phyloP scores from a whole-genome alignment of 2,113 vertebrate species.

The Trogon melanurus region DNA sequence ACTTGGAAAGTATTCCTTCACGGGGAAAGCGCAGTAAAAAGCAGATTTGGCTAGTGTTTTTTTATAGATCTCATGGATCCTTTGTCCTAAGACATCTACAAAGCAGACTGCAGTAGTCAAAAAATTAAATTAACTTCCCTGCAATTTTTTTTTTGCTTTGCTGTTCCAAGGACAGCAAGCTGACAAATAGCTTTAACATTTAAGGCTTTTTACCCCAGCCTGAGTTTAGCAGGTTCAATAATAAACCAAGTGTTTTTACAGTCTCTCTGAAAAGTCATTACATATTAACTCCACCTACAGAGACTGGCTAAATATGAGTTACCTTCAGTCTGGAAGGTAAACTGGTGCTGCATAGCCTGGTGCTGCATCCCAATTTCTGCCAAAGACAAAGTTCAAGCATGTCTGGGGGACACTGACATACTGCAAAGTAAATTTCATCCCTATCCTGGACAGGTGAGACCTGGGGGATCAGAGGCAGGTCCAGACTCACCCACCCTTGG shows the following conservation, averaged over 20 bases:
- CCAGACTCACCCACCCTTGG: neutral
- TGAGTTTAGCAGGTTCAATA: neutral
- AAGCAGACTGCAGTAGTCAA: neutral
- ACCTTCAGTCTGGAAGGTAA: neutral
- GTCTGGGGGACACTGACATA: too few relatives aligned
- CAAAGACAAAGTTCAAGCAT: neutral
- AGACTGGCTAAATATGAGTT: neutral
- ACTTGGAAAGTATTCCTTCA: neutral
- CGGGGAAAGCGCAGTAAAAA: neutral
- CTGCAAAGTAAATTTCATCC: neutral
- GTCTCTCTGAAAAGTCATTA: neutral
- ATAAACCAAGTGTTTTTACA: neutral
- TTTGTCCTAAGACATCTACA: neutral
- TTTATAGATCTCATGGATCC: neutral
- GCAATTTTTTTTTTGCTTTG: neutral
- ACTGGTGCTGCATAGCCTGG: rapidly evolving
- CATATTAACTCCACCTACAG: neutral
- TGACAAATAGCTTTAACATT: neutral
- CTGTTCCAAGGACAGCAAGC: neutral
- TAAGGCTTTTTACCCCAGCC: neutral
- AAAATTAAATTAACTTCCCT: neutral
- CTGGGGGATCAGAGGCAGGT: neutral
- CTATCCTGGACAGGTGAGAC: neutral
- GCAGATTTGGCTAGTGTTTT: neutral
- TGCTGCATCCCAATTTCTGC: rapidly evolving